These are phyloP conservation scores for Panonychus citri DNA, from an alignment of 1,140 invertebrate species.

Conservation along the genomic window DNA sequence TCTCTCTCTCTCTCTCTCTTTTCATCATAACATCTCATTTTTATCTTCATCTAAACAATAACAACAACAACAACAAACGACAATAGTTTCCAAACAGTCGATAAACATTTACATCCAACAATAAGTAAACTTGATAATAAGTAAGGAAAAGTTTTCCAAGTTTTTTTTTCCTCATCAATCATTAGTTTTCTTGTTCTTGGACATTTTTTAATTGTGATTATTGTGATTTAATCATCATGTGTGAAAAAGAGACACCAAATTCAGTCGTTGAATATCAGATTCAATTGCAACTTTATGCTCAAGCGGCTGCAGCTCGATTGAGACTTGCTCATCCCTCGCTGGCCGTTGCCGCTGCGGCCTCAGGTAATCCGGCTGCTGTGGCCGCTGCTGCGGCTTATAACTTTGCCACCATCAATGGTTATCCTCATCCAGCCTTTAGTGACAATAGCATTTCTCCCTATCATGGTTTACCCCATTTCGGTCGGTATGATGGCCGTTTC, in stretches of 20 bases:
- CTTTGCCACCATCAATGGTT: background rate
- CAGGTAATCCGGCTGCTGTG: background rate
- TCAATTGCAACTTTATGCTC: slow-evolving; percentile 48
- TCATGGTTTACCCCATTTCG: slow-evolving; percentile 28
- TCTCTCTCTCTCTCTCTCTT: too few relatives aligned
- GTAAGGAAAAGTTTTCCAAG: too few relatives aligned
- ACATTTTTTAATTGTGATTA: too few relatives aligned
- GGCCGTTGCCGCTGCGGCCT: too few relatives aligned
- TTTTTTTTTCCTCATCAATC: too few relatives aligned
- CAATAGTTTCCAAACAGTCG: too few relatives aligned
- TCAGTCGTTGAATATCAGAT: background rate
- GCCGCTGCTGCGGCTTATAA: background rate
- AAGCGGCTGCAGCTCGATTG: slow-evolving; percentile 32
- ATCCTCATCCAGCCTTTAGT: background rate
- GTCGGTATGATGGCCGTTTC: slow-evolving; percentile 31
- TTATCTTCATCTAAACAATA: too few relatives aligned
- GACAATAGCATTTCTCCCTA: slow-evolving; percentile 3
- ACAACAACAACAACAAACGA: too few relatives aligned
- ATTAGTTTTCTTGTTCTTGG: too few relatives aligned
- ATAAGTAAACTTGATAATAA: too few relatives aligned
- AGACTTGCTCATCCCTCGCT: slow-evolving; percentile 21
- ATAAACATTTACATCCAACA: too few relatives aligned
- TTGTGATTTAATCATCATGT: background rate
- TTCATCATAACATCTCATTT: too few relatives aligned
- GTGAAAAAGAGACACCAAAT: background rate